A percentile compares a stretch with the other conserved stretches of the same genome.
phyloP scores from a whole-genome alignment of 2,797 vertebrate genomes.

The Eospalax fontanierii region DNA sequence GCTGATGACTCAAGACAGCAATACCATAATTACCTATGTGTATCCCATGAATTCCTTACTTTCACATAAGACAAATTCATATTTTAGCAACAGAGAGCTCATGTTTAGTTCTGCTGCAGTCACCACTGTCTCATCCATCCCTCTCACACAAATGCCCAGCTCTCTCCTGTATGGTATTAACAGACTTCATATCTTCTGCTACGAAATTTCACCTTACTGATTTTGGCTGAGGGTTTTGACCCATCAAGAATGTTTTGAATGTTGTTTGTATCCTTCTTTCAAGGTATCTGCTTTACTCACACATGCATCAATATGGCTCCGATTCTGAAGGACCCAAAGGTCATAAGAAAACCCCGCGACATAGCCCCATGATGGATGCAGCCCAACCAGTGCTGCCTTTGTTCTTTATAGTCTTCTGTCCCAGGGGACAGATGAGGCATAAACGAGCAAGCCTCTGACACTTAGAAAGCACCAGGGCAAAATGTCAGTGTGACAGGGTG shows the following conservation, averaged over 20 bases:
- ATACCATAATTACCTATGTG: background rate
- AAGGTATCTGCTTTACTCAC: background rate
- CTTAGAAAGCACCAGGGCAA: background rate
- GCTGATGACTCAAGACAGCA: background rate
- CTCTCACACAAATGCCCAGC: background rate
- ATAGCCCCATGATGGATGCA: background rate
- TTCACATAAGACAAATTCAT: background rate
- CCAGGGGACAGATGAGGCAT: background rate
- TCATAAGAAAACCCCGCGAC: background rate
- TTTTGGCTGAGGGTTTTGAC: background rate
- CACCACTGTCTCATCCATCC: background rate
- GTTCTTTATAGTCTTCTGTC: background rate
- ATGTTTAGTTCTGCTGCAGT: background rate
- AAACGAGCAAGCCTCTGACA: background rate
- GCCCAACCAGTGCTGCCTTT: background rate
- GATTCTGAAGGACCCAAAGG: background rate
- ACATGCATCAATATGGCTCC: background rate
- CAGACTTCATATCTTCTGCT: background rate
- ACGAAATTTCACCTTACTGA: constrained; percentile 29
- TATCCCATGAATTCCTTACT: background rate
- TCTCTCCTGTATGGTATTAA: background rate
- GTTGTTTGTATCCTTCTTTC: constrained; percentile 47
- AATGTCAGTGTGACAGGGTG: background rate
- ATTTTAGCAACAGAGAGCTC: background rate
- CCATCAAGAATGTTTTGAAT: constrained; percentile 34